Percentiles rank a stretch among this genome's conserved stretches.
Conservation (phyloP, 2,888 invertebrate genomes). For the Chloroclystis v-ata region DNA sequence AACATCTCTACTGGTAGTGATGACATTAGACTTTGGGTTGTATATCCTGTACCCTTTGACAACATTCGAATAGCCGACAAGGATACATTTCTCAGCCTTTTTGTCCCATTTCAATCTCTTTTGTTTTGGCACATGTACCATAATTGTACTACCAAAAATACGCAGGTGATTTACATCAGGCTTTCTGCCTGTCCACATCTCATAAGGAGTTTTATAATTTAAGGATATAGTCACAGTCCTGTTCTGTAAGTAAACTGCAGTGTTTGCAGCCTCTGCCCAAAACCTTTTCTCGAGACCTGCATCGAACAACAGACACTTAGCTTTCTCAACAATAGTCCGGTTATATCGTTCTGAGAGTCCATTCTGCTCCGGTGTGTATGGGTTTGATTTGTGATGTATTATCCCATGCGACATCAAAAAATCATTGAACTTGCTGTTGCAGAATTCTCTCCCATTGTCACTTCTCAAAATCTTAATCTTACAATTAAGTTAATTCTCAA, state of each 20-base stretch:
- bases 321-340: conserved; percentile 20
- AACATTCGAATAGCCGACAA: not conserved
- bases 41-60: conserved; percentile 3
- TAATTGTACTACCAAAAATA: conserved; percentile 6
- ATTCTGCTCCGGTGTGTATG: conserved; percentile 13
- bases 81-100: not conserved
- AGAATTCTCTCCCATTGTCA: conserved; percentile 17
- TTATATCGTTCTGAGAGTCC: conserved; percentile 24
- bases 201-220: conserved; percentile 2
- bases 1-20: conserved; percentile 6
- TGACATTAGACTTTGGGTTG: not conserved
- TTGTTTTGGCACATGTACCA: conserved; percentile 6
- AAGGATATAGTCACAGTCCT: not conserved
- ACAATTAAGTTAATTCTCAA: conserved; percentile 22
- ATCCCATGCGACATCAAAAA: conserved; percentile 9
- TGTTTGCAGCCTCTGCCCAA: conserved; percentile 20
- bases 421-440: conserved; percentile 5
- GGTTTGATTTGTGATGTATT: conserved; percentile 1
- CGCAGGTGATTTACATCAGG: conserved; percentile 4
- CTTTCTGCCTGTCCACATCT: conserved; percentile 3
- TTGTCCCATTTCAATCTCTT: conserved; percentile 6
- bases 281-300: conserved; percentile 4
- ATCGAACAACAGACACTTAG: conserved; percentile 15
- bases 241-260: conserved; percentile 18
- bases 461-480: conserved; percentile 25